These are phyloP conservation scores for Kryptopterus vitreolus DNA, from an alignment of 2,797 vertebrate genomes.

Conservation along the genomic window DNA sequence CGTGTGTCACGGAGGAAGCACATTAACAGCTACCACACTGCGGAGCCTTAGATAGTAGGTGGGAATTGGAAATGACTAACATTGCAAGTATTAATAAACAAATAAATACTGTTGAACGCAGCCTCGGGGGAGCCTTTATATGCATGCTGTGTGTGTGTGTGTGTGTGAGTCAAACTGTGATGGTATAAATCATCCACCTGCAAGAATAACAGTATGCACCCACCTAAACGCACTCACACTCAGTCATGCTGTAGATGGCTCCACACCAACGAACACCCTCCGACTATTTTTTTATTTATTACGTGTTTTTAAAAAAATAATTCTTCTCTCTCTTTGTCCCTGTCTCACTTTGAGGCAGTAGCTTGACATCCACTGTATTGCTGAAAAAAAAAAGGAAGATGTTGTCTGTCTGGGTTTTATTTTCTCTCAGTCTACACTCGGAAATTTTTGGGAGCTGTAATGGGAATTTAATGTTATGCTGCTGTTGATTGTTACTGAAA, in stretches of 20 bases:
- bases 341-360: not conserved
- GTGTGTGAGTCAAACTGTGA: constrained; percentile 22
- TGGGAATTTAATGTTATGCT: constrained; percentile 1
- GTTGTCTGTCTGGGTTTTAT: constrained; percentile 11
- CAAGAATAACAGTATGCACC: constrained; percentile 21
- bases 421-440: not conserved
- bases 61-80: constrained; percentile 31
- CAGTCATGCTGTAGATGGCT: constrained; percentile 7
- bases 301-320: not conserved
- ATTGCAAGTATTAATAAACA: constrained; percentile 38
- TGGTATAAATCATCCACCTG: constrained; percentile 34
- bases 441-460: not conserved
- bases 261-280: not conserved
- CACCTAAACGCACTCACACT: constrained; percentile 20
- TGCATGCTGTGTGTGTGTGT: constrained; percentile 26
- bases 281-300: not conserved
- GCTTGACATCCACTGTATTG: not conserved
- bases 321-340: not conserved
- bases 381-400: constrained; percentile 33
- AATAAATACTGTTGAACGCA: constrained; percentile 25
- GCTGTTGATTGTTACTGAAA: constrained; percentile 3
- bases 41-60: not conserved
- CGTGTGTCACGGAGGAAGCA: constrained; percentile 12
- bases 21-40: constrained; percentile 14
- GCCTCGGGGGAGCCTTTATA: constrained; percentile 20